These are phyloP conservation scores for Corythornis leucogaster DNA, from an alignment of 2,797 vertebrate genomes.

Conservation along the genomic window DNA sequence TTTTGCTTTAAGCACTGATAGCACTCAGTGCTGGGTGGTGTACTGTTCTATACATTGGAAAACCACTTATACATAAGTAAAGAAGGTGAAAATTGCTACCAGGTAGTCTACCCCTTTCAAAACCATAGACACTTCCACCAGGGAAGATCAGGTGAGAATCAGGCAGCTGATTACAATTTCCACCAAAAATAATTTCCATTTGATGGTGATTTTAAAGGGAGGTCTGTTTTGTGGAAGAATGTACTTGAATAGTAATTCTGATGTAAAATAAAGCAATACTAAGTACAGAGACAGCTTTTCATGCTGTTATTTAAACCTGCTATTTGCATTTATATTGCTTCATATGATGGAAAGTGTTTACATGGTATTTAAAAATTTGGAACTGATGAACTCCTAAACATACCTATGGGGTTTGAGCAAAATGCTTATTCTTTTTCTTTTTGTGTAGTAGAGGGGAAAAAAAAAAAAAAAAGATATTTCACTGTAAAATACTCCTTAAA, in stretches of 20 bases:
- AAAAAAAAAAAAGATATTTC: background rate
- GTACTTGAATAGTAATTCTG: background rate
- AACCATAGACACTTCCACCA: background rate
- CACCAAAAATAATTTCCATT: background rate
- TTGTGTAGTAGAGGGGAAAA: background rate
- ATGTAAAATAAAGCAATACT: conserved; percentile 21
- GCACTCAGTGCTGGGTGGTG: background rate
- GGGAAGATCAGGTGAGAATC: background rate
- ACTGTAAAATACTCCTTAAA: conserved; percentile 21
- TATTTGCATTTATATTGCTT: conserved; percentile 60
- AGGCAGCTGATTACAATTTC: background rate
- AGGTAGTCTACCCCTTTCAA: background rate
- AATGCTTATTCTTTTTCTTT: background rate
- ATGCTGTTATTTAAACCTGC: conserved; percentile 2
- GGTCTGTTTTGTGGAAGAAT: background rate
- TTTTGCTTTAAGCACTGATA: background rate
- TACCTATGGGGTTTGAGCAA: background rate
- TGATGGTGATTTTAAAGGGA: background rate
- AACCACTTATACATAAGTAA: background rate
- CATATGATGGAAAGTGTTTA: conserved; percentile 16
- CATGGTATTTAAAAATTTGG: conserved; percentile 16
- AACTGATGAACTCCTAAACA: conserved; percentile 14
- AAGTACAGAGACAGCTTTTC: conserved; percentile 18
- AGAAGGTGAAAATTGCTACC: background rate
- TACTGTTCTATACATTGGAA: background rate